phyloP scores from a whole-genome alignment of 2,113 vertebrate genomes.

The Nesogale talazaci region DNA sequence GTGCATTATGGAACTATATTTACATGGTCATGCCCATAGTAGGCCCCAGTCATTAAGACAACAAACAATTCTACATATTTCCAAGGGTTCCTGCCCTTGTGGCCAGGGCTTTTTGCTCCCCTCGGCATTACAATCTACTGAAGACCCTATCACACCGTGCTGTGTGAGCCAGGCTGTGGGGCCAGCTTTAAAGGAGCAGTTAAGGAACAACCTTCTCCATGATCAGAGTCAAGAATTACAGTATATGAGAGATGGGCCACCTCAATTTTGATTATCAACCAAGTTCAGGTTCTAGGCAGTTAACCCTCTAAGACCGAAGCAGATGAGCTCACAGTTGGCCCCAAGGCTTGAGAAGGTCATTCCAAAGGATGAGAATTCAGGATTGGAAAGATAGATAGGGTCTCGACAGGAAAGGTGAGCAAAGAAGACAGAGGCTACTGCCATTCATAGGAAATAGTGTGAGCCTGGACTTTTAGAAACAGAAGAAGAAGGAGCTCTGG shows the following conservation, averaged over 20 bases:
- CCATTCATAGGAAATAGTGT: background rate
- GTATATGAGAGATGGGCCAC: background rate
- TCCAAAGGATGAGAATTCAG: background rate
- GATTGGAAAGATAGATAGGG: background rate
- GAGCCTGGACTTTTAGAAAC: background rate
- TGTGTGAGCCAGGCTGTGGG: background rate
- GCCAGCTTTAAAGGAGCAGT: background rate
- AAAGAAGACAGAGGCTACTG: background rate
- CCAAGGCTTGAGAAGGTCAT: background rate
- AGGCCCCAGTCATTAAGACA: no score
- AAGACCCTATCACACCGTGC: background rate
- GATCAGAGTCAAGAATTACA: background rate
- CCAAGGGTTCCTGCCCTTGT: no score
- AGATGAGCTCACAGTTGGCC: background rate
- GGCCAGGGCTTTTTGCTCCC: background rate
- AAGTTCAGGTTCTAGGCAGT: background rate
- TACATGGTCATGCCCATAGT: no score
- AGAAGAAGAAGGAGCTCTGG: background rate
- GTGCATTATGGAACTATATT: background rate
- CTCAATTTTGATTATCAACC: background rate
- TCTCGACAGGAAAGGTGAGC: background rate
- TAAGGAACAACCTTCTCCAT: background rate
- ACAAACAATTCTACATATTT: no score
- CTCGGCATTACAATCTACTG: background rate
- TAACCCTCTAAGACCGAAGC: background rate